A percentile compares a stretch with the other conserved stretches of the same genome.
Evolutionary conservation across 2,888 invertebrate genomes (phyloP).

Genomic region (Tricholauxania praeusta): DNA sequence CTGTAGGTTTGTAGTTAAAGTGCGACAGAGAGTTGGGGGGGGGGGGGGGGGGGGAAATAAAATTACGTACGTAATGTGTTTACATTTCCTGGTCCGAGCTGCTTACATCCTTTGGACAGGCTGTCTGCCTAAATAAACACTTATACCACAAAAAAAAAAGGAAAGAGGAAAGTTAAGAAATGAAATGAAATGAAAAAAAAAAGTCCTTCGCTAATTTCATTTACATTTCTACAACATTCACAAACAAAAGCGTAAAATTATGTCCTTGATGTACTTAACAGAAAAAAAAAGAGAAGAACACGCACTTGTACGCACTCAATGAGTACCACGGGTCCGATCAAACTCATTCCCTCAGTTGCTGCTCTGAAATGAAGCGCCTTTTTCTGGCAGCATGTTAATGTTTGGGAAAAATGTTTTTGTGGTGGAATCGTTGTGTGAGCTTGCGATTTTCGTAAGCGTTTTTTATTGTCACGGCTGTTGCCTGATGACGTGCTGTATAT

Average conservation of each 20-base stretch:
- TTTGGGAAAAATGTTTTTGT: neutral
- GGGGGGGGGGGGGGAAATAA: too few relatives aligned
- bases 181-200: neutral
- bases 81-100: too few relatives aligned
- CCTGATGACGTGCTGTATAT: conserved; percentile 40
- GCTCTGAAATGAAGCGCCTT: neutral
- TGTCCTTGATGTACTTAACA: neutral
- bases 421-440: neutral
- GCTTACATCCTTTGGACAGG: too few relatives aligned
- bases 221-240: conserved; percentile 2
- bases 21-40: too few relatives aligned
- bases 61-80: too few relatives aligned
- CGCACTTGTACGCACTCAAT: neutral
- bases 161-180: neutral
- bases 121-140: neutral
- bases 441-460: neutral
- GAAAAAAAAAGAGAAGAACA: conserved; percentile 7
- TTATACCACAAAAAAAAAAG: neutral
- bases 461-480: conserved; percentile 19
- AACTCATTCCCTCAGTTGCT: neutral
- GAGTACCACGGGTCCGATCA: too few relatives aligned
- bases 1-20: too few relatives aligned
- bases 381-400: neutral
- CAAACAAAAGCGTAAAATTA: neutral
- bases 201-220: neutral